Base-by-base conservation (phyloP, 2,888 invertebrate species). In the Ischnus inquisitorius region DNA sequence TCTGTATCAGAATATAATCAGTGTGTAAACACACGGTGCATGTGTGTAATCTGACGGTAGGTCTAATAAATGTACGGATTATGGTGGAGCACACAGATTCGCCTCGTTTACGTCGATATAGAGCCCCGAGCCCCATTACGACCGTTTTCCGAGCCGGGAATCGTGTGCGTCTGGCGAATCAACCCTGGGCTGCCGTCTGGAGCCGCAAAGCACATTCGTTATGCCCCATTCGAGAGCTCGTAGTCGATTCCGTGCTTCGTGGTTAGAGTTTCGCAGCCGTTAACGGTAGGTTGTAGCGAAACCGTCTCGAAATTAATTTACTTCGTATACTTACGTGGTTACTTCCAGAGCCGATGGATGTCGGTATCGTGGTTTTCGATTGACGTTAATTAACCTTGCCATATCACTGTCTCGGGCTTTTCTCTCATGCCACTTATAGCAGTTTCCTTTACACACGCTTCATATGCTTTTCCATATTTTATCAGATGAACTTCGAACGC, bases 31-130 rank as follows among this genome's bases (percentile, higher is more conserved):
- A 60, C 39, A 39, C 34, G 60, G 28, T 64, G 75, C 62, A 62
- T 64, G 62, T 64, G 62, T 71, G 75, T 72, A 79, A 69, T 41
- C 75, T 34, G n/a, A 28, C 46, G 54, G 51, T 76, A 69, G 54
- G 43, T 69, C 39, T 41, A 51, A 75, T 81, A 64, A 81, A 81
- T 62, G 75, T 19, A 19, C 22, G 75, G 64, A 76, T 81, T 81
- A 76, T 64, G 65, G 75, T 22, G 41, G 28, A 43, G 25, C 34
- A 39, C 68, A 19, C 3, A 28, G 48, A 34, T 67, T 80, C 74
- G 57, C 14, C 46, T 25, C 48, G 19, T 67, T 74, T 19, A 22
- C 14, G 2, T 25, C n/a, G 57, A 72, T 25, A 57, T 41, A 57
- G 22, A 72, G 28, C 22, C 28, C 16, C 8, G 22, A 67, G 43